These are phyloP conservation scores for Tinamus major DNA, from an alignment of 2,797 vertebrate genomes.

Conservation along the genomic window DNA sequence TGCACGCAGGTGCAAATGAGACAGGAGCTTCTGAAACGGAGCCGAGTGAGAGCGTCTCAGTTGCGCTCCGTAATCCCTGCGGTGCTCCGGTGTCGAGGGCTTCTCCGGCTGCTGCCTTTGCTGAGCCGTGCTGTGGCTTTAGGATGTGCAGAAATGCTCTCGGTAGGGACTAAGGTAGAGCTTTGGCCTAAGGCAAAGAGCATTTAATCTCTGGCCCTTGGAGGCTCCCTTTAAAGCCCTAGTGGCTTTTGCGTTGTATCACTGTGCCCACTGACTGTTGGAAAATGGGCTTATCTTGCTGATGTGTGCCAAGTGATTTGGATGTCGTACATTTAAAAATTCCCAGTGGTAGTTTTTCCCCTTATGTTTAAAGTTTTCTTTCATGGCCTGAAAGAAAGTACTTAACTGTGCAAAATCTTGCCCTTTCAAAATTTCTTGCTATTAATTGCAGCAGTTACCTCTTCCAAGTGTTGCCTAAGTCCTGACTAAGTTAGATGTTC, in stretches of 20 bases:
- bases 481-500: not conserved
- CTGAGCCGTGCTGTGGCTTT: not conserved
- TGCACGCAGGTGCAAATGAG: not conserved
- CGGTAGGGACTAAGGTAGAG: not conserved
- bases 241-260: not conserved
- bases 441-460: not conserved
- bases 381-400: not conserved
- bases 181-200: slow-evolving; percentile 37
- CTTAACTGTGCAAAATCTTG: not conserved
- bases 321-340: not conserved
- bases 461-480: not conserved
- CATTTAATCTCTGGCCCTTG: slow-evolving; percentile 34
- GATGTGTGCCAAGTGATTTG: not conserved
- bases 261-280: not conserved
- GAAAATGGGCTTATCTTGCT: not conserved
- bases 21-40: not conserved
- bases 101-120: not conserved
- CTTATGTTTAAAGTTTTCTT: not conserved
- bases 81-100: not conserved
- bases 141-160: not conserved
- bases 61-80: not conserved
- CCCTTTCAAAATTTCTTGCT: not conserved
- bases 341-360: not conserved
- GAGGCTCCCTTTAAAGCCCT: not conserved
- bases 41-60: not conserved